Evolutionary conservation across 2,888 invertebrate species (phyloP), one percentile per base, ranked within the genome.

Genomic region (Platycheirus rosarum): DNA sequence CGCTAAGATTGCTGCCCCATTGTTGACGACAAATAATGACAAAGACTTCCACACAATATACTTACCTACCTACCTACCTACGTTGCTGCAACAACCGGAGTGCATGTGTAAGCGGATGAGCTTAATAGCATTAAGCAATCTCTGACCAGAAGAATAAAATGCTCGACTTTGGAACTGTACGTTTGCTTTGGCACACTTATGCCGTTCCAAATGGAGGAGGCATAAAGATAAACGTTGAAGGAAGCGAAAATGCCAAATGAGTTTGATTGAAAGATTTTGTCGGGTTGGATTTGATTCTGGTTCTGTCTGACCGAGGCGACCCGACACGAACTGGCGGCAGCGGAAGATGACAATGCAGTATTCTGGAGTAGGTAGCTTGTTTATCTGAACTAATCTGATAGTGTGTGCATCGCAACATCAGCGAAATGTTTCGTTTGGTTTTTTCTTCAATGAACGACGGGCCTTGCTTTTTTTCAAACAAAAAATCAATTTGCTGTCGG

Each of bases 101-200:
- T 79, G 62, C 62, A 60, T 70, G 62, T 75, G 76, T 35, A 84
- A 57, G 74, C 84, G 84, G 84, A 84, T 84, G 84, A 74, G 73
- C 84, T 78, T 84, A 84, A 84, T 84, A 60, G 78, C 74, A 84
- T 82, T 82, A 82, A 63, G 71, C 62, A 80, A 80, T 76, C 44
- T 60, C 42, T 51, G 69, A 65, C 74, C 49, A 65, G 65, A 73
- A 55, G 66, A 62, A 62, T 55, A 74, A 74, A 69, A 70, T 62
- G 69, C 51, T 62, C 66, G 80, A 80, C 76, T 80, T 80, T 80
- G 80, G 80, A 76, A 76, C 74, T 32, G 23, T 44, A 49, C 40
- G 69, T 35, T 62, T 18, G 14, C 60, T 70, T 71, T 76, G 68
- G 71, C 82, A 82, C 82, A 82, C 82, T 82, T 82, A 77, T 77